A percentile compares a stretch with the other conserved stretches of the same genome.
Evolutionary conservation across 2,888 invertebrate genomes (phyloP).

Genomic region (Rotaria macrura): DNA sequence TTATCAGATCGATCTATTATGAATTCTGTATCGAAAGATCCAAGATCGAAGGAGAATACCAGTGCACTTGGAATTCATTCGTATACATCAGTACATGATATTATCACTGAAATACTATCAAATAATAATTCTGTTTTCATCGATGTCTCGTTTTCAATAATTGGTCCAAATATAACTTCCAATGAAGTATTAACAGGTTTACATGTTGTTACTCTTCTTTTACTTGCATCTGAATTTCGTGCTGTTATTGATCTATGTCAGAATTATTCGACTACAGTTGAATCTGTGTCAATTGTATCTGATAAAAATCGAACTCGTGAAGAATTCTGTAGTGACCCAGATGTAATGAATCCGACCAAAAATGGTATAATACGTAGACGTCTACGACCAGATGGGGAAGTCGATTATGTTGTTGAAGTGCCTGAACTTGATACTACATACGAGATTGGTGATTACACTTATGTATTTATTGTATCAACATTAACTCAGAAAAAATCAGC

Average conservation of each 20-base stretch:
- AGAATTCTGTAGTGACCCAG: neutral
- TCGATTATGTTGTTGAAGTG: neutral
- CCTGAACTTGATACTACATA: neutral
- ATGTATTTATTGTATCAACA: neutral
- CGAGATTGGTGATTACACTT: neutral
- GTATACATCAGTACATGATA: neutral
- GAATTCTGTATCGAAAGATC: neutral
- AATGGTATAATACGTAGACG: neutral
- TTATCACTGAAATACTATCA: neutral
- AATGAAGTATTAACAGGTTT: neutral
- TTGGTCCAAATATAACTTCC: neutral
- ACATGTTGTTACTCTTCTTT: conserved; percentile 13
- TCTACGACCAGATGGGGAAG: neutral
- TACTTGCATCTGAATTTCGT: neutral
- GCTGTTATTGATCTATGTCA: neutral
- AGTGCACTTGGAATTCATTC: neutral
- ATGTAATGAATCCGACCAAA: neutral
- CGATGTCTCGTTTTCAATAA: neutral
- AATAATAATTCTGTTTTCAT: neutral
- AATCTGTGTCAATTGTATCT: neutral
- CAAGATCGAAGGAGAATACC: neutral
- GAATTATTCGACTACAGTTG: neutral
- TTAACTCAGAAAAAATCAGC: neutral
- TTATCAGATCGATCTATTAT: neutral
- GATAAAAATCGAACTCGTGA: neutral